Evolutionary conservation across 2,113 vertebrate genomes (phyloP), one percentile per base, ranked within the genome.

Genomic region (Bungarus multicinctus): DNA sequence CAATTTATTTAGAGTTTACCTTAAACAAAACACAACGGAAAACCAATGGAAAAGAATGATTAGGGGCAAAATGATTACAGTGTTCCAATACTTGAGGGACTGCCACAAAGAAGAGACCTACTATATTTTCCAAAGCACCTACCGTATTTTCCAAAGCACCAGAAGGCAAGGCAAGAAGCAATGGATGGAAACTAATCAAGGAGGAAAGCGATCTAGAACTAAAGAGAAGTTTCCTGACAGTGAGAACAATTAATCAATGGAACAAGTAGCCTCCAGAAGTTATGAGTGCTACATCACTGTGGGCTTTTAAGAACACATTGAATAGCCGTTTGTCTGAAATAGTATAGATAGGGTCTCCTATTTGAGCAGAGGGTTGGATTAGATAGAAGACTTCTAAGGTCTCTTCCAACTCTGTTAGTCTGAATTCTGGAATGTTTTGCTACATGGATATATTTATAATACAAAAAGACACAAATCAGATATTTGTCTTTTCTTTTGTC

Each of bases 401-500:
- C 64, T 18, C 2, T 34, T 34, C 14, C 64, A 69, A 69, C 64
- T 34, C 14, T 27, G 8, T 60, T 60, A 6, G 5, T 69, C 64
- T 69, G n/a, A 69, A 69, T 69, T 18, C 30, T 69, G 27, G 18
- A 18, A 58, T 20, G 20, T 87, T 85, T 20, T 87, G 30, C 58
- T 30, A 3, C 2, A 60, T 4, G 58, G 1, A 20, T 50, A 30
- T 91, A 14, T 39, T 85, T 45, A 57, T 54, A 22, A 18, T 47
- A 4, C 11, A 27, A 25, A 27, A 25, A 4, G 12, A 55, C 25
- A 45, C 23, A 57, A 23, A 2, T 30, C n/a, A 54, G 18, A 58
- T 1, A 34, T 18, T 69, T 34, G 0, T 4, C 2, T 39, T 11
- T 5, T 7, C 0, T 39, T 45, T 86, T 91, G 1, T 27, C 14